Evolutionary conservation across 2,888 invertebrate species (phyloP).

Genomic region (Stictocephala bisonia): DNA sequence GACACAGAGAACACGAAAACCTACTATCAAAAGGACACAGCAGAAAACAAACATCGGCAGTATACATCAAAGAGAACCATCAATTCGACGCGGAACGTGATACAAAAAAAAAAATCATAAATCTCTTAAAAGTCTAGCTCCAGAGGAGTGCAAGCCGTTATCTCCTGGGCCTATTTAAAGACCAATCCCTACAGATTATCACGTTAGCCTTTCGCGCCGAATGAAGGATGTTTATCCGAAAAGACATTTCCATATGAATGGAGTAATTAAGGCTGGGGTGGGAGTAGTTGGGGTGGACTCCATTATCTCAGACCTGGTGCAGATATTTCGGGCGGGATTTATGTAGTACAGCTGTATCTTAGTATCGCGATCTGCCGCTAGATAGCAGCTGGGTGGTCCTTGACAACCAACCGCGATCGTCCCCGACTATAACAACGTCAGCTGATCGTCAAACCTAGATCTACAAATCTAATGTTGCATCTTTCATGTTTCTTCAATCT

Average conservation of each 20-base stretch:
- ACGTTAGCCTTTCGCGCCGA: conserved; percentile 27
- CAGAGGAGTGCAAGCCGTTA: no score
- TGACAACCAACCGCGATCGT: no score
- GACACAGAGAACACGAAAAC: no score
- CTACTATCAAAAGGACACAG: no score
- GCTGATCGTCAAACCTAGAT: no score
- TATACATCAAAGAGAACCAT: neutral
- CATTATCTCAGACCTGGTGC: conserved; percentile 30
- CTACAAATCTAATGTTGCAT: no score
- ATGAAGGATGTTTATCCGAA: conserved; percentile 33
- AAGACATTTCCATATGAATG: conserved; percentile 37
- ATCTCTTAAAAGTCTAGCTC: neutral
- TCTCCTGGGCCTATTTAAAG: neutral
- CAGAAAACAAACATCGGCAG: no score
- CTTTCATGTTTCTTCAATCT: no score
- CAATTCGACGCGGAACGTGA: neutral
- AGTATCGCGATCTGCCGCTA: conserved; percentile 21
- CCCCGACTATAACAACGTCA: no score
- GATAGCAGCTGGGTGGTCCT: conserved; percentile 30
- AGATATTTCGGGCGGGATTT: conserved; percentile 32
- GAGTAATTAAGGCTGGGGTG: conserved; percentile 16
- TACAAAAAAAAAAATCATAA: neutral
- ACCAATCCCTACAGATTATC: conserved; percentile 6
- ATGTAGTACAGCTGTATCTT: conserved; percentile 2
- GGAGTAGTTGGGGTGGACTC: neutral